phyloP scores from a whole-genome alignment of 2,888 invertebrate genomes.

The Melanchra persicariae region DNA sequence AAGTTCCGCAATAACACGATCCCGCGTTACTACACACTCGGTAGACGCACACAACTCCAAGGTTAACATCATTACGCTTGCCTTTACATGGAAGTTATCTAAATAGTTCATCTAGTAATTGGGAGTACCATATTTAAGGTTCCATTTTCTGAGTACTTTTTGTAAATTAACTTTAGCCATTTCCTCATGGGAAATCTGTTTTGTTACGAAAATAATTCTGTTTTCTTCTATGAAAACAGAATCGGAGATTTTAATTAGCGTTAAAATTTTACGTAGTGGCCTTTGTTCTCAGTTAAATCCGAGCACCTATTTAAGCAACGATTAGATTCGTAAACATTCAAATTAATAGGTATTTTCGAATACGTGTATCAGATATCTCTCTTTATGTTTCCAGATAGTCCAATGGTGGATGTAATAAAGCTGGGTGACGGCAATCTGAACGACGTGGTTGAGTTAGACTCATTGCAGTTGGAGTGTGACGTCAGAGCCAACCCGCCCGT shows the following conservation, averaged over 20 bases:
- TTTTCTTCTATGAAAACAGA: conserved; percentile 18
- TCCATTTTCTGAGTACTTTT: conserved; percentile 39
- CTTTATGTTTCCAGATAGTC: conserved; percentile 81
- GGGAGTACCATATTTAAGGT: conserved; percentile 33
- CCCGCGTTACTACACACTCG: conserved; percentile 1
- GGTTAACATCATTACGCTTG: conserved; percentile 29
- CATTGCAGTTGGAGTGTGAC: conserved; percentile 84
- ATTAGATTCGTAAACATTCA: conserved; percentile 14
- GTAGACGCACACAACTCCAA: conserved; percentile 30
- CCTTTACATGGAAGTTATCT: conserved; percentile 38
- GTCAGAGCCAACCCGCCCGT: conserved; percentile 86
- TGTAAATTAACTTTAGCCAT: conserved; percentile 31
- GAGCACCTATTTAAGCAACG: conserved; percentile 6
- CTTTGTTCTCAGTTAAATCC: conserved; percentile 10
- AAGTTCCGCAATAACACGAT: conserved; percentile 9
- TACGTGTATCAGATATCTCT: background rate
- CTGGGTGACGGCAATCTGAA: conserved; percentile 79
- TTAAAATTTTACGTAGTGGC: conserved; percentile 7
- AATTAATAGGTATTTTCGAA: background rate
- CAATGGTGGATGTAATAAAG: conserved; percentile 83
- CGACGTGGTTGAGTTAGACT: conserved; percentile 85
- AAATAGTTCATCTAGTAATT: conserved; percentile 56
- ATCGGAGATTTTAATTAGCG: conserved; percentile 32
- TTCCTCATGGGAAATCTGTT: conserved; percentile 53
- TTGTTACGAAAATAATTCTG: conserved; percentile 14